Percentiles rank a stretch among this genome's conserved stretches.
phyloP scores from a whole-genome alignment of 2,888 invertebrate genomes.

The Idaea biselata region DNA sequence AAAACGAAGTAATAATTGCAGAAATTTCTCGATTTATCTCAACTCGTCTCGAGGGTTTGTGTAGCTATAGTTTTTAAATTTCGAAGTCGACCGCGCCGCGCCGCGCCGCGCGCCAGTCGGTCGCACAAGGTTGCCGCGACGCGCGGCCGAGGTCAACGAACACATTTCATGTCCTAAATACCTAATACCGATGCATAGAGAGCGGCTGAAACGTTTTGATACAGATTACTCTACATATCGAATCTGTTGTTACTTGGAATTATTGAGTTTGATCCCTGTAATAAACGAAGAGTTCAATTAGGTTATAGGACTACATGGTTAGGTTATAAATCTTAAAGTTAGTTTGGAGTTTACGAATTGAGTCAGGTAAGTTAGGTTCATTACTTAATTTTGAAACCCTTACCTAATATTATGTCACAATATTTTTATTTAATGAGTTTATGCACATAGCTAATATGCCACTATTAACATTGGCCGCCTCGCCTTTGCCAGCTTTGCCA shows the following conservation, averaged over 20 bases:
- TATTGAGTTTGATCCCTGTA: not conserved
- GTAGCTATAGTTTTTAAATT: not conserved
- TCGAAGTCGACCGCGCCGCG: conserved; percentile 39
- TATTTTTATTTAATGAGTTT: too few species aligned
- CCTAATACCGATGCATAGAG: conserved; percentile 50
- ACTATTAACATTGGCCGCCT: too few species aligned
- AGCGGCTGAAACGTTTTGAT: not conserved
- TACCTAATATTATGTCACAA: too few species aligned
- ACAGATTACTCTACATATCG: not conserved
- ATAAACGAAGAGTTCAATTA: not conserved
- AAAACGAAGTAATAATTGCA: too few species aligned
- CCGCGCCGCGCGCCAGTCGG: conserved; percentile 38
- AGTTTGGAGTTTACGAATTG: too few species aligned
- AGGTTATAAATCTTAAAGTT: too few species aligned
- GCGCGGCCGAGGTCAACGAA: conserved; percentile 67
- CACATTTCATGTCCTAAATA: conserved; percentile 73
- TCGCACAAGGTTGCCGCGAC: conserved; percentile 62
- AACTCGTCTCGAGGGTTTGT: conserved; percentile 4
- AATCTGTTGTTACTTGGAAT: not conserved
- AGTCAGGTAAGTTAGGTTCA: too few species aligned
- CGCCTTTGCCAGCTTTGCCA: too few species aligned
- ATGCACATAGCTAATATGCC: too few species aligned
- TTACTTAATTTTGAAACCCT: too few species aligned
- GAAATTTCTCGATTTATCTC: not conserved
- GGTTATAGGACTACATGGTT: too few species aligned